Evolutionary conservation across 2,888 invertebrate species (phyloP).

Genomic region (Lepetodrilus schrolli): DNA sequence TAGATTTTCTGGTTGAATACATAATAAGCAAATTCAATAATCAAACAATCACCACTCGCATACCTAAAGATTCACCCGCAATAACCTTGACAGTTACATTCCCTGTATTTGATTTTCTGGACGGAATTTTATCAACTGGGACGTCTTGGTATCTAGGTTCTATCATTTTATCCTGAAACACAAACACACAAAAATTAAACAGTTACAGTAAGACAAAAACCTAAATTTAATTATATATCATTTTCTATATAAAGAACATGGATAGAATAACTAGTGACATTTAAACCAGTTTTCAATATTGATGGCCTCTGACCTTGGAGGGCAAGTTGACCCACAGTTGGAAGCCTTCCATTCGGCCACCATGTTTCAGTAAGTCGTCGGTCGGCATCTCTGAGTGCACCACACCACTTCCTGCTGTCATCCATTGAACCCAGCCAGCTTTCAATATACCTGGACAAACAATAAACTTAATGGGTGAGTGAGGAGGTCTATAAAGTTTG

Average conservation of each 20-base stretch:
- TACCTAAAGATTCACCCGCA: slow-evolving; percentile 59
- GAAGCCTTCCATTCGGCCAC: slow-evolving; percentile 62
- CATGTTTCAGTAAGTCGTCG: slow-evolving; percentile 51
- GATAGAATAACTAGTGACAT: no score
- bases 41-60: not conserved
- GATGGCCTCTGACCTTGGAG: slow-evolving; percentile 59
- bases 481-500: no score
- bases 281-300: no score
- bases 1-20: not conserved
- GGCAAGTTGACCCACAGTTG: slow-evolving; percentile 67
- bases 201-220: no score
- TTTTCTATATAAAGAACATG: no score
- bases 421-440: slow-evolving; percentile 63
- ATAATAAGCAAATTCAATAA: not conserved
- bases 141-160: slow-evolving; percentile 60
- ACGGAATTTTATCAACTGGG: slow-evolving; percentile 57
- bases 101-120: slow-evolving; percentile 46
- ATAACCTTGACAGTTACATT: slow-evolving; percentile 57
- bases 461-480: no score
- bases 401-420: slow-evolving; percentile 70
- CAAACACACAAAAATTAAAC: not conserved
- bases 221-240: no score
- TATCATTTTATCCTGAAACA: slow-evolving; percentile 57
- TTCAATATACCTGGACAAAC: slow-evolving; percentile 48
- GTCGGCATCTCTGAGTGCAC: slow-evolving; percentile 70